Conservation (phyloP, 2,888 invertebrate species). For the Plebejus anna region DNA sequence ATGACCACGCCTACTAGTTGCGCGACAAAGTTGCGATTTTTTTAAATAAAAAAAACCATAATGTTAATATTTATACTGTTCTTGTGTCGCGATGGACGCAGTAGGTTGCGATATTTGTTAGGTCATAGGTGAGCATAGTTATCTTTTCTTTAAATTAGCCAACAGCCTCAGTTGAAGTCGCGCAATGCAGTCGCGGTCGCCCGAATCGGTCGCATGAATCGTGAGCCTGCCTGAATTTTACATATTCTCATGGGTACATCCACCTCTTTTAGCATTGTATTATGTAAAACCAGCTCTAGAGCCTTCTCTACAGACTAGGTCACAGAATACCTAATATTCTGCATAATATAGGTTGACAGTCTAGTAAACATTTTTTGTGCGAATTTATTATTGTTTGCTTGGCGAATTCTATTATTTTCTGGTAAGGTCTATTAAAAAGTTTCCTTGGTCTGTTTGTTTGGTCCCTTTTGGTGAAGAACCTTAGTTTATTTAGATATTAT, state of each 20-base stretch:
- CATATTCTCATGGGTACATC: neutral
- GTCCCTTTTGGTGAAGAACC: neutral
- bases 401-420: neutral
- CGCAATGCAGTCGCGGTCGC: too few relatives aligned
- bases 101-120: too few relatives aligned
- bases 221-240: neutral
- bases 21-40: too few relatives aligned
- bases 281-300: neutral
- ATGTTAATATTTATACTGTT: too few relatives aligned
- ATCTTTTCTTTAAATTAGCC: too few relatives aligned
- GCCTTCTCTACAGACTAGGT: neutral
- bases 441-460: too few relatives aligned
- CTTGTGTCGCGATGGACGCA: too few relatives aligned
- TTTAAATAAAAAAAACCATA: too few relatives aligned
- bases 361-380: neutral
- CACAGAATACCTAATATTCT: neutral
- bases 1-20: too few relatives aligned
- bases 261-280: neutral
- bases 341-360: neutral
- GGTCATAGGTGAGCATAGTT: too few relatives aligned
- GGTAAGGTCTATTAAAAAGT: neutral
- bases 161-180: too few relatives aligned
- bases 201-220: neutral
- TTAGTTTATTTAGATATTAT: neutral
- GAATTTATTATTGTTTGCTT: neutral